These are phyloP conservation scores for Fregata magnificens DNA, from an alignment of 2,113 vertebrate species.

Conservation along the genomic window DNA sequence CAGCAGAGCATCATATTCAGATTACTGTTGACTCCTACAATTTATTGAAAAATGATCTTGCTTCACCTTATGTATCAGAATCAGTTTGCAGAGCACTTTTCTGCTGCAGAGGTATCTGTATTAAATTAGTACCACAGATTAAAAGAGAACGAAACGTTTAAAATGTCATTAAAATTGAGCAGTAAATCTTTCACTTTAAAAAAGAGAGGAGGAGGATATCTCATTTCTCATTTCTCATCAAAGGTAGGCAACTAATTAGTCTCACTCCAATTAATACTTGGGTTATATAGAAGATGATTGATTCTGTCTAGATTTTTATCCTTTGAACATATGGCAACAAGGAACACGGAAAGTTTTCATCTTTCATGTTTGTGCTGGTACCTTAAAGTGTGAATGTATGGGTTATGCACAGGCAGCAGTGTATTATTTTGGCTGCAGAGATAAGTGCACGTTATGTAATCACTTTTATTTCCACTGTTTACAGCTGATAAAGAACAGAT, in stretches of 20 bases:
- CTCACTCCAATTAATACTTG: conserved; percentile 36
- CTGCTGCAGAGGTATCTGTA: neutral
- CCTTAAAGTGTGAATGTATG: neutral
- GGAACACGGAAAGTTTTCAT: neutral
- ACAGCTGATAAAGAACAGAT: neutral
- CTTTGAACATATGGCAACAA: conserved; percentile 19
- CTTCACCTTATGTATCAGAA: neutral
- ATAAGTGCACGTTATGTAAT: neutral
- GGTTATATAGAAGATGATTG: conserved; percentile 15
- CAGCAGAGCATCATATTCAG: neutral
- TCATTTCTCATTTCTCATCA: conserved; percentile 12
- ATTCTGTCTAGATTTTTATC: conserved; percentile 33
- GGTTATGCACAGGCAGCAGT: neutral
- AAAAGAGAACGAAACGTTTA: conserved; percentile 18
- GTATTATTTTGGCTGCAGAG: neutral
- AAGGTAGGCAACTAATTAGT: conserved; percentile 37
- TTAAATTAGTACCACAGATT: conserved; percentile 5
- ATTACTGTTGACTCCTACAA: neutral
- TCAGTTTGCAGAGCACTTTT: neutral
- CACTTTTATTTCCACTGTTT: neutral
- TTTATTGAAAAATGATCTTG: neutral
- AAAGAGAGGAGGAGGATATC: neutral
- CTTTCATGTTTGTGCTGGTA: neutral
- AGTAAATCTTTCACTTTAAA: conserved; percentile 17
- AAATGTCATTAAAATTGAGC: conserved; percentile 21